These are phyloP conservation scores for Charadrius vociferus DNA, from an alignment of 2,113 vertebrate genomes.

Conservation along the genomic window DNA sequence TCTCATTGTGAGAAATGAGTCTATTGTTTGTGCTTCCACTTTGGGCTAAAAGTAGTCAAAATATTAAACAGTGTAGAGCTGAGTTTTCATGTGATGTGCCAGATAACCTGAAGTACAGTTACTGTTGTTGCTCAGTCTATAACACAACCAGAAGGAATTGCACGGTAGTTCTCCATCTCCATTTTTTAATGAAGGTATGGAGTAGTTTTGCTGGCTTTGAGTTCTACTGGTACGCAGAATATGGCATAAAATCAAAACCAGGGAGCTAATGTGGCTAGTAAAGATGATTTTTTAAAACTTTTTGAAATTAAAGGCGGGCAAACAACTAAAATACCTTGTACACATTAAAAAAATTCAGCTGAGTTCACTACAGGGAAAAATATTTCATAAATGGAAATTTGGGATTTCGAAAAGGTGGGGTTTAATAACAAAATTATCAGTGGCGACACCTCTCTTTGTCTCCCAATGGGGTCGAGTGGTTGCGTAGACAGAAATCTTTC, in stretches of 20 bases:
- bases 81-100: not conserved
- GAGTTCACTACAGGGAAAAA: not conserved
- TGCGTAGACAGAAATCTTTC: not conserved
- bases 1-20: not conserved
- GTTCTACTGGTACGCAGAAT: not conserved
- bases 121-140: accelerated
- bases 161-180: not conserved
- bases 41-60: not conserved
- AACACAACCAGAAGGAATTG: not conserved
- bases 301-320: not conserved
- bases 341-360: not conserved
- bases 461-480: not conserved
- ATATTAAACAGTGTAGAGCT: accelerated
- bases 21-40: not conserved
- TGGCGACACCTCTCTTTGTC: not conserved
- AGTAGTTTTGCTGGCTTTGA: not conserved
- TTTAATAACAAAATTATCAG: not conserved
- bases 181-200: not conserved
- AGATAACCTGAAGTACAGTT: not conserved
- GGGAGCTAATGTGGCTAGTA: not conserved
- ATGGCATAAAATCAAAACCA: not conserved
- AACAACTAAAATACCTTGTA: not conserved
- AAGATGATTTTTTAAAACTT: not conserved
- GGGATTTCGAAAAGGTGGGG: not conserved
- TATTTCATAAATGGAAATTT: not conserved